Evolutionary conservation across 53 echinoderm and acorn worm species (phyloP).

Genomic region (Paracentrotus lividus): DNA sequence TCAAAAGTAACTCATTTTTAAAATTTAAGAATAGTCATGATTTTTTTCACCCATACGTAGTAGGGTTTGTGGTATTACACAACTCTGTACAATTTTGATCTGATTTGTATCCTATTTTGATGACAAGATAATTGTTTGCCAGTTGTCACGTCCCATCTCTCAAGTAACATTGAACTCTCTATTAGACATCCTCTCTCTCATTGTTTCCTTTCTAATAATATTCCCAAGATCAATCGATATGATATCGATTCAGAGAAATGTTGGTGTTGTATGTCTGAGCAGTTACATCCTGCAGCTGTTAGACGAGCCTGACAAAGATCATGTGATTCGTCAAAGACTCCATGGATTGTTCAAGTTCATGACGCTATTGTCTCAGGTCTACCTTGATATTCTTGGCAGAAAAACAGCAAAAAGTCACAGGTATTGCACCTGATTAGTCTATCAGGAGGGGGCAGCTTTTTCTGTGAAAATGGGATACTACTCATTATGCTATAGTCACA

Average conservation of each 20-base stretch:
- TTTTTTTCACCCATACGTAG: background rate
- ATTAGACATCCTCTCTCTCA: background rate
- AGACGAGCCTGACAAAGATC: background rate
- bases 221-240: background rate
- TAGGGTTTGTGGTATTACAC: too few relatives aligned
- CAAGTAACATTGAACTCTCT: conserved; percentile 10
- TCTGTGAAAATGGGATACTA: background rate
- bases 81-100: background rate
- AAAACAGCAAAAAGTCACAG: background rate
- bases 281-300: conserved; percentile 47
- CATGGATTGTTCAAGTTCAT: conserved; percentile 8
- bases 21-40: conserved; percentile 5
- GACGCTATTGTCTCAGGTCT: conserved; percentile 20
- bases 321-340: background rate
- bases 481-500: too few relatives aligned
- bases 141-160: conserved; percentile 13
- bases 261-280: background rate
- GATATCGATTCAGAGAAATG: background rate
- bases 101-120: background rate
- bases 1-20: background rate
- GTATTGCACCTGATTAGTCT: background rate
- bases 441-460: background rate
- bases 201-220: too few relatives aligned
- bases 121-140: conserved; percentile 1
- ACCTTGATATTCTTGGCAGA: conserved; percentile 3